Percentiles rank a stretch among this genome's conserved stretches.
Conservation (phyloP, 2,113 vertebrate genomes). For the Paraplagusia blochii region DNA sequence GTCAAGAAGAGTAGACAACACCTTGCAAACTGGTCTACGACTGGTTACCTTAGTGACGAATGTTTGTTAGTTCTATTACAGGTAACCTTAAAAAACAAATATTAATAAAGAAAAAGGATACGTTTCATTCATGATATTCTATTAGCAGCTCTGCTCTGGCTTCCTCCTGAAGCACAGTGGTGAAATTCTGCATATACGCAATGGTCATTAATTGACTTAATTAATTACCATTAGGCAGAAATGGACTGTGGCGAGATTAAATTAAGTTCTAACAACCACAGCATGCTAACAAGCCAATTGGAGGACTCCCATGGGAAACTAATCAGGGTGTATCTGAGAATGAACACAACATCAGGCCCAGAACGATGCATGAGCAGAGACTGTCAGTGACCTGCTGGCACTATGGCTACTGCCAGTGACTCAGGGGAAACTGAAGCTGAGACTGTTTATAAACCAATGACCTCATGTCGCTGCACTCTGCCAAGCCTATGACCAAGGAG, state of each 20-base stretch:
- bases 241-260: slow-evolving; percentile 14
- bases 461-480: slow-evolving; percentile 16
- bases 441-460: slow-evolving; percentile 18
- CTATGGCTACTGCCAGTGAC: slow-evolving; percentile 38
- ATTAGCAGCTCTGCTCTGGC: neutral
- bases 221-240: slow-evolving; percentile 39
- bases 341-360: neutral
- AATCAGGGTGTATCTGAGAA: slow-evolving; percentile 2
- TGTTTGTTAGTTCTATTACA: no score
- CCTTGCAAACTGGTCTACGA: no score
- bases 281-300: slow-evolving; percentile 15
- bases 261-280: slow-evolving; percentile 25
- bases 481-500: slow-evolving; percentile 18
- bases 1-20: no score
- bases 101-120: neutral
- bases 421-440: slow-evolving; percentile 35
- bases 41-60: no score
- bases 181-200: slow-evolving; percentile 3
- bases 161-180: neutral
- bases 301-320: slow-evolving; percentile 15
- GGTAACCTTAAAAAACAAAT: no score
- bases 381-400: slow-evolving; percentile 23
- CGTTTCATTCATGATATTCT: neutral
- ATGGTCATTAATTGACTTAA: slow-evolving; percentile 29
- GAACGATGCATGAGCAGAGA: slow-evolving; percentile 9